A percentile compares a stretch with the other conserved stretches of the same genome.
Evolutionary conservation across 2,888 invertebrate species (phyloP).

Genomic region (Idaea aversata): DNA sequence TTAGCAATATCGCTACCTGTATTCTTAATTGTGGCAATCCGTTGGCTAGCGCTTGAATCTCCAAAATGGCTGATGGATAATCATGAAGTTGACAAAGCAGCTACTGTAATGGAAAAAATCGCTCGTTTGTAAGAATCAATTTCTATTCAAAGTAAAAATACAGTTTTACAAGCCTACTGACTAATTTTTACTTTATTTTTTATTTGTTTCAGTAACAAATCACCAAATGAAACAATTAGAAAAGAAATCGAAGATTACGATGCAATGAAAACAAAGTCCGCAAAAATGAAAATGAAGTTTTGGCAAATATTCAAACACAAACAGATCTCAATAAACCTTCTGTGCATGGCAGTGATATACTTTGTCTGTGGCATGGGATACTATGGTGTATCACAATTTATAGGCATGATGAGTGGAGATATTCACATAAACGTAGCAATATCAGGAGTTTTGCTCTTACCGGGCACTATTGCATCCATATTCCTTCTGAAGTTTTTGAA

Average conservation of each 20-base stretch:
- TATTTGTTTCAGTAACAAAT: slow-evolving; percentile 45
- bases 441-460: slow-evolving; percentile 83
- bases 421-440: slow-evolving; percentile 89
- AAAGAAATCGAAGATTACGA: slow-evolving; percentile 47
- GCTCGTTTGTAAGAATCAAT: slow-evolving; percentile 50
- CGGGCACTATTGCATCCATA: slow-evolving; percentile 80
- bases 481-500: slow-evolving; percentile 81
- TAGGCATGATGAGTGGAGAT: slow-evolving; percentile 86
- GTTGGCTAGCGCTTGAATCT: slow-evolving; percentile 53
- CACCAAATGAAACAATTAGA: slow-evolving; percentile 40
- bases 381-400: slow-evolving; percentile 90
- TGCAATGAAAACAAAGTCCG: slow-evolving; percentile 15
- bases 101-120: slow-evolving; percentile 50
- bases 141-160: neutral
- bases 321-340: slow-evolving; percentile 81
- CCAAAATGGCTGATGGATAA: slow-evolving; percentile 66
- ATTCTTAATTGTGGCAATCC: slow-evolving; percentile 40
- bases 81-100: slow-evolving; percentile 43
- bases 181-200: neutral
- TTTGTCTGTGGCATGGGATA: slow-evolving; percentile 90
- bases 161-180: neutral
- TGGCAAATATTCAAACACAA: slow-evolving; percentile 58
- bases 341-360: slow-evolving; percentile 86
- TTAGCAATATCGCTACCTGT: slow-evolving; percentile 55
- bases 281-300: slow-evolving; percentile 41